A percentile compares a stretch with the other conserved stretches of the same genome.
These are phyloP conservation scores for Hemistola chrysoprasaria DNA, from an alignment of 2,888 invertebrate species.

Conservation along the genomic window DNA sequence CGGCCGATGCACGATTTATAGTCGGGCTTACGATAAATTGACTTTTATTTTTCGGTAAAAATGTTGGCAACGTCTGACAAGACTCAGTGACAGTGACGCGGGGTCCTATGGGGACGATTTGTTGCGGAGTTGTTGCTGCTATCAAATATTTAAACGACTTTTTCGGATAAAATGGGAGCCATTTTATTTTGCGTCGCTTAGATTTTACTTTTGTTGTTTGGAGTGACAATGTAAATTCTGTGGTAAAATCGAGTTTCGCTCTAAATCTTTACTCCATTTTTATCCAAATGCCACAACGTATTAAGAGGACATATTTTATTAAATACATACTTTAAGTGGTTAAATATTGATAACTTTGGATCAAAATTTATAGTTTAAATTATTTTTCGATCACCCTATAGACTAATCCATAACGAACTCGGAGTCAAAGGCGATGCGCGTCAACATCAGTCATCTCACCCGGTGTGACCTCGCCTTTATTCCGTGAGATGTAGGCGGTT, in stretches of 20 bases:
- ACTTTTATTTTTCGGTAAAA: conserved; percentile 39
- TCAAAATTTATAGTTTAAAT: neutral
- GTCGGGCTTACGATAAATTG: conserved; percentile 42
- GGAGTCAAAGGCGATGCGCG: conserved; percentile 75
- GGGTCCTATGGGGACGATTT: conserved; percentile 29
- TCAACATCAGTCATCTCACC: conserved; percentile 71
- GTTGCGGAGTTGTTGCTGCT: conserved; percentile 26
- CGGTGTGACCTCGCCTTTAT: conserved; percentile 63
- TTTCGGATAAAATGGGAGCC: conserved; percentile 19
- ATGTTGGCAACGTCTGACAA: conserved; percentile 32
- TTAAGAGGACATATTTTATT: too few relatives aligned
- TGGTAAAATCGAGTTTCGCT: too few relatives aligned
- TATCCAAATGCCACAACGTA: too few relatives aligned
- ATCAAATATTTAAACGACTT: conserved; percentile 27
- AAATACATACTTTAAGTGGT: too few relatives aligned
- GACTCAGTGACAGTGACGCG: conserved; percentile 27
- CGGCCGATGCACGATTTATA: conserved; percentile 66
- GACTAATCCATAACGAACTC: conserved; percentile 52
- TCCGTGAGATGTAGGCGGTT: conserved; percentile 38
- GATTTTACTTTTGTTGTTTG: neutral
- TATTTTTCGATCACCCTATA: conserved; percentile 42
- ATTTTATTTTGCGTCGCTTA: conserved; percentile 4
- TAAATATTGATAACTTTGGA: too few relatives aligned
- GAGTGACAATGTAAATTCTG: too few relatives aligned
- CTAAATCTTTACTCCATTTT: too few relatives aligned